A percentile compares a stretch with the other conserved stretches of the same genome.
Conservation (phyloP, 2,797 vertebrate species). For the Macrochelys suwanniensis region DNA sequence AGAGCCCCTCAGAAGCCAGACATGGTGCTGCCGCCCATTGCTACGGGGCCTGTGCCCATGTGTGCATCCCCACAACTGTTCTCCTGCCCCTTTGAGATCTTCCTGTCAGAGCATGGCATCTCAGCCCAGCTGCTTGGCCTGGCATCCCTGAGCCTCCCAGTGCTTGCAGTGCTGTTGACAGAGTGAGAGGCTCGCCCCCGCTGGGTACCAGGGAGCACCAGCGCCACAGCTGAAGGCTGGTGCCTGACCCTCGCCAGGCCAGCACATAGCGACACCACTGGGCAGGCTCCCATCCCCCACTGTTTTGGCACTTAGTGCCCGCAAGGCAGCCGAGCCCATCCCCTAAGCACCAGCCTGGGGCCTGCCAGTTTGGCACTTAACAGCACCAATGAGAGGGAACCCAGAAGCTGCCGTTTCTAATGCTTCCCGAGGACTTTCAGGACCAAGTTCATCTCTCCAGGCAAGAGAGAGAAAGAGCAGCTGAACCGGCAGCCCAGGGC, state of each 20-base stretch:
- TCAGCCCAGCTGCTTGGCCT: neutral
- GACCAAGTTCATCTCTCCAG: neutral
- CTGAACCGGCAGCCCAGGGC: too few species aligned
- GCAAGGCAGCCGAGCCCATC: too few species aligned
- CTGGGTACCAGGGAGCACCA: neutral
- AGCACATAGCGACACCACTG: neutral
- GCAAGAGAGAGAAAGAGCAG: too few species aligned
- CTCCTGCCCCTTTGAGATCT: neutral
- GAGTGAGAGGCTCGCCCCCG: neutral
- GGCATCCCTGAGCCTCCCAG: neutral
- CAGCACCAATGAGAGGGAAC: neutral
- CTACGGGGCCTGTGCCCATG: neutral
- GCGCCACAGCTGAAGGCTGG: neutral
- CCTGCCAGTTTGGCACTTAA: too few species aligned
- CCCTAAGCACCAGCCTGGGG: too few species aligned
- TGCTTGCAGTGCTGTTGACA: too few species aligned
- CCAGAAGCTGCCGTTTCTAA: neutral
- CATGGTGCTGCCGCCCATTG: neutral
- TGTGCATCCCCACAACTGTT: neutral
- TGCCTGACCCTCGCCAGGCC: neutral
- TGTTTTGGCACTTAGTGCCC: neutral
- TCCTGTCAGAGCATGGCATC: neutral
- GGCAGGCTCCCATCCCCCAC: neutral
- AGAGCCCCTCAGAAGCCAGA: fast-evolving
- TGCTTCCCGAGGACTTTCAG: neutral